Conservation (phyloP, 2,797 vertebrate species). For the Tympanoctomys barrerae region DNA sequence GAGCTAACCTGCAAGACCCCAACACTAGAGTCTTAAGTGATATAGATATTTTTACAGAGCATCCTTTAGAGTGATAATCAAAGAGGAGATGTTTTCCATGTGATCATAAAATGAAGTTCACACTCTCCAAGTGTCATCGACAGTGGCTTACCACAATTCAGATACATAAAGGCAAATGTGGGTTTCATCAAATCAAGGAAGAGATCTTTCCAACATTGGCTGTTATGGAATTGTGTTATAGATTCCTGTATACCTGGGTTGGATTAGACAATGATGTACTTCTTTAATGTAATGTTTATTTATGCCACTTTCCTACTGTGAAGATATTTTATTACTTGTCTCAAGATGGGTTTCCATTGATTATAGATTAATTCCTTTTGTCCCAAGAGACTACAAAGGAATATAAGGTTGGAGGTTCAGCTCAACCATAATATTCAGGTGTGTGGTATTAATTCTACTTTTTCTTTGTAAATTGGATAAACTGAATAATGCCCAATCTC, state of each 20-base stretch:
- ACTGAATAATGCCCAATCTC: background rate
- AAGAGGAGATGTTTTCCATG: background rate
- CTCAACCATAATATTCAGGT: background rate
- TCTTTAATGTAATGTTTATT: background rate
- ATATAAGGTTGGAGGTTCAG: background rate
- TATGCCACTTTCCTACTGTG: background rate
- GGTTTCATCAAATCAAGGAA: background rate
- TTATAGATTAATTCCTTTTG: background rate
- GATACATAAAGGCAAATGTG: background rate
- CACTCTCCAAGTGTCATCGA: background rate
- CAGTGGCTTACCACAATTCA: background rate
- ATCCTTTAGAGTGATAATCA: background rate
- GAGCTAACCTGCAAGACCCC: no score
- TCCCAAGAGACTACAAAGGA: background rate
- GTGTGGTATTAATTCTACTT: background rate
- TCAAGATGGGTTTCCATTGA: background rate
- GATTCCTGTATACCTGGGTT: background rate
- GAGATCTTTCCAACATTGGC: background rate
- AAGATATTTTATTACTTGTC: background rate
- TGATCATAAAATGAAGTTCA: background rate
- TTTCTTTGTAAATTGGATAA: background rate
- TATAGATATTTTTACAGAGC: background rate
- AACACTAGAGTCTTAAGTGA: background rate
- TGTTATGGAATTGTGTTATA: conserved; percentile 19
- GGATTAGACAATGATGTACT: background rate